Evolutionary conservation across 2,113 vertebrate genomes (phyloP), one percentile per base, ranked within the genome.

Genomic region (Esox niger): DNA sequence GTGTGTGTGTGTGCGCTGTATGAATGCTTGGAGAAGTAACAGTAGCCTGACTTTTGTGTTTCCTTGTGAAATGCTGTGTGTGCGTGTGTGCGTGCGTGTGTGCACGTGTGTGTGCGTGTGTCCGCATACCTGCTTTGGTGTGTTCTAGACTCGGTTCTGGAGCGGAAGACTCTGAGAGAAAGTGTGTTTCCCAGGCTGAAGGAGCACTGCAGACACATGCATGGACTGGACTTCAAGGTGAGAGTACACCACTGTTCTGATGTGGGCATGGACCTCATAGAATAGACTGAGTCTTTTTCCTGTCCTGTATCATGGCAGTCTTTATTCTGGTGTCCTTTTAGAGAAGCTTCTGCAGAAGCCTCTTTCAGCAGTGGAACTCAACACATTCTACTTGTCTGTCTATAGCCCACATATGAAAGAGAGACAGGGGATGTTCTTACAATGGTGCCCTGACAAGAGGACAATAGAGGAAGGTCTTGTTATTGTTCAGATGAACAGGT

Each of bases 201-300:
- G 75, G 80, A 89, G 57, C 80, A 83, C 78, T 93, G 90, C 67
- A 85, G 86, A 70, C 63, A 72, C 10, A 79, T 73, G 2, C 68
- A 83, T 67, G 89, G 89, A 35, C 78, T 91, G 63, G 91, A 93
- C 2, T 74, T 93, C 70, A 86, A 84, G 82, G 92, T 93, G 80
- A 91, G 86, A 27, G 33, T 4, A 9, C 56, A 26, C 43, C 29
- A 78, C 68, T 79, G 78, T 27, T 46, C 20, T 23, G 6, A 25
- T 55, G n/a, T 55, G 13, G 10, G 4, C 26, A 25, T 57, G 27
- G 27, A 57, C 27, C 74, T 86, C 84, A 86, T 79, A 75, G n/a
- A n/a, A n/a, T n/a, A n/a, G n/a, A n/a, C n/a, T n/a, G n/a, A n/a
- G n/a, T 59, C 73, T 78, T 54, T 74, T 68, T 70, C 76, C 20